Evolutionary conservation across 2,888 invertebrate genomes (phyloP), one percentile per base, ranked within the genome.

Genomic region (Adineta ricciae): DNA sequence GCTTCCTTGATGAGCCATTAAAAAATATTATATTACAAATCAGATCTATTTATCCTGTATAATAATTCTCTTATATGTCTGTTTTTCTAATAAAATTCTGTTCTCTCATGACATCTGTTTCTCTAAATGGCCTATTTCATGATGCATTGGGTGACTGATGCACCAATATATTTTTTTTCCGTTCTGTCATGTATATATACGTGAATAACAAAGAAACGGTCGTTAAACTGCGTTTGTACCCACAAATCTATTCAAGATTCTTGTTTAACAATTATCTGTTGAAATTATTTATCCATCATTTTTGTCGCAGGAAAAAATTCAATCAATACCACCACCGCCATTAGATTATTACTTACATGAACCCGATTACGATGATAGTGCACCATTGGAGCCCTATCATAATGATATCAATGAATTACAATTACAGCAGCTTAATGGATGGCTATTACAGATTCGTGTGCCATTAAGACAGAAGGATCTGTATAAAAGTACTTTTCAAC

Each of bases 401-500:
- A 78, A 78, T n/a, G 78, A 78, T 78, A 78, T 78, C 7, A 78
- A 78, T 78, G 78, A 78, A 41, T 14, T 78, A 78, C 78, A 78
- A 41, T 41, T 78, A 78, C 41, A 78, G 19, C 78, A 78, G 41
- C 41, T 78, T n/a, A 78, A 78, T 14, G 78, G 78, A 7, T 78
- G 78, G 78, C n/a, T 41, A 78, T 41, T 78, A 38, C 41, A 41
- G n/a, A n/a, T 78, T 78, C 78, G 78, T 78, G 11, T 41, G 41
- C 78, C 78, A 41, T 41, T 78, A 41, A 78, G 78, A 78, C 78
- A 78, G 41, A 78, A 78, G 41, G 78, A 78, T 78, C 41, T 78
- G 14, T 78, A 78, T 78, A 78, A 78, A 78, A 78, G 78, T 78
- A 78, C 78, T n/a, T 78, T 78, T 41, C 78, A 78, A 78, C 24